These are phyloP conservation scores for Lottia gigantea DNA, from an alignment of 2,888 invertebrate genomes.

Conservation along the genomic window DNA sequence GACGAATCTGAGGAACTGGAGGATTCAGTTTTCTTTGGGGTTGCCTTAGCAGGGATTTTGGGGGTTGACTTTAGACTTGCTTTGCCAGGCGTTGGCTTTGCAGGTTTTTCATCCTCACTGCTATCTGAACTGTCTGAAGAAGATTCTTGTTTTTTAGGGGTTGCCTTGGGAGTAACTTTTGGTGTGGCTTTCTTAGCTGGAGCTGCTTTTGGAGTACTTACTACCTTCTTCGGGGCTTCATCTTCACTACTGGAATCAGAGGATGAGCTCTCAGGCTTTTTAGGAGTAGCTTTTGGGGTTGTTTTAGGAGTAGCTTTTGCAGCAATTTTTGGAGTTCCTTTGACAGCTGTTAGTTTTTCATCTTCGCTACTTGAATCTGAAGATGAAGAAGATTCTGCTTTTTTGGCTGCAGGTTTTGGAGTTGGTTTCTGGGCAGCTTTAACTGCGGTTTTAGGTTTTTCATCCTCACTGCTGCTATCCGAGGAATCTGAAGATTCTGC, in stretches of 20 bases:
- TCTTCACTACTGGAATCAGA: neutral
- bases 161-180: neutral
- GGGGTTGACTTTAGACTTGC: neutral
- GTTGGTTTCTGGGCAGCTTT: conserved; percentile 12
- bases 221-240: neutral
- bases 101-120: conserved; percentile 18
- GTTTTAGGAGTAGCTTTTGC: neutral
- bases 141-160: conserved; percentile 16
- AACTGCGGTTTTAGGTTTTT: neutral
- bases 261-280: neutral
- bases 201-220: neutral
- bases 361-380: conserved; percentile 1
- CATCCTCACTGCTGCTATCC: neutral
- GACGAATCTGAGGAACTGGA: neutral
- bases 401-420: neutral
- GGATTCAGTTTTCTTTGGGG: neutral
- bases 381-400: neutral
- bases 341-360: conserved; percentile 2
- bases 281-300: neutral
- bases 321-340: neutral
- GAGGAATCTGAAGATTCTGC: conserved; percentile 14
- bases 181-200: neutral
- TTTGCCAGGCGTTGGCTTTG: neutral
- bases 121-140: conserved; percentile 24
- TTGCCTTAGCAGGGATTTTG: neutral